Percentiles rank a stretch among this genome's conserved stretches.
Conservation (phyloP, 2,797 vertebrate species). For the Urosaurus nigricauda region DNA sequence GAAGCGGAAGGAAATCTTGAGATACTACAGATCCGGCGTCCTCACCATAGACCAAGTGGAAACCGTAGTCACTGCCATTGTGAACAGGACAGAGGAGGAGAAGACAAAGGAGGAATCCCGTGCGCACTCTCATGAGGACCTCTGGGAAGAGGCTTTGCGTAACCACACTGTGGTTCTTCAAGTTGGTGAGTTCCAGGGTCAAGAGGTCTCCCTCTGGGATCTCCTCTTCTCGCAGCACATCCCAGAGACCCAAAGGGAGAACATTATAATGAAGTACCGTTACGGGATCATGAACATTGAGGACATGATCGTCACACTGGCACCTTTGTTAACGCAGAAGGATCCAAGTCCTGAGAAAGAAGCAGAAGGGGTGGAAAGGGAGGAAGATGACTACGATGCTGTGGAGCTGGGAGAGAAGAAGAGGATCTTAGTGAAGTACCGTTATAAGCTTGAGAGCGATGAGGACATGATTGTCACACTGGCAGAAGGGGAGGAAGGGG, state of each 20-base stretch:
- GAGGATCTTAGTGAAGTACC: no score
- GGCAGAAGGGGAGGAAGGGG: no score
- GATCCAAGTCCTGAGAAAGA: no score
- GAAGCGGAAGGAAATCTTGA: slow-evolving; percentile 51
- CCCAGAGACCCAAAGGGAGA: slow-evolving; percentile 74
- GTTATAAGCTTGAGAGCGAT: no score
- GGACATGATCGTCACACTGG: no score
- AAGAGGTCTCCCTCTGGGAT: slow-evolving; percentile 6
- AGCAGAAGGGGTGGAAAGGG: slow-evolving; percentile 62
- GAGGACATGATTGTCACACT: no score
- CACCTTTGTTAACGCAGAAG: no score
- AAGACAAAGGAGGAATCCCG: neutral
- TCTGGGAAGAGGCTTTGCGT: neutral
- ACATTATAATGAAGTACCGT: slow-evolving; percentile 80
- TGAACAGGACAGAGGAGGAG: slow-evolving; percentile 53
- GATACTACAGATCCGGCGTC: slow-evolving; percentile 63
- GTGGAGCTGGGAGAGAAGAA: no score
- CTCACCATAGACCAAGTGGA: slow-evolving; percentile 50
- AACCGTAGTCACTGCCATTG: slow-evolving; percentile 66
- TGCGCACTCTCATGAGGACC: neutral
- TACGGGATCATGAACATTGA: slow-evolving; percentile 73
- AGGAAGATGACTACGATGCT: slow-evolving; percentile 63
- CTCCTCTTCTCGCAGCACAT: slow-evolving; percentile 82
- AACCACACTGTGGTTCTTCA: neutral
- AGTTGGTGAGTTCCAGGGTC: slow-evolving; percentile 10